Conservation (phyloP, 2,797 vertebrate species). For the Rousettus madagascariensis region DNA sequence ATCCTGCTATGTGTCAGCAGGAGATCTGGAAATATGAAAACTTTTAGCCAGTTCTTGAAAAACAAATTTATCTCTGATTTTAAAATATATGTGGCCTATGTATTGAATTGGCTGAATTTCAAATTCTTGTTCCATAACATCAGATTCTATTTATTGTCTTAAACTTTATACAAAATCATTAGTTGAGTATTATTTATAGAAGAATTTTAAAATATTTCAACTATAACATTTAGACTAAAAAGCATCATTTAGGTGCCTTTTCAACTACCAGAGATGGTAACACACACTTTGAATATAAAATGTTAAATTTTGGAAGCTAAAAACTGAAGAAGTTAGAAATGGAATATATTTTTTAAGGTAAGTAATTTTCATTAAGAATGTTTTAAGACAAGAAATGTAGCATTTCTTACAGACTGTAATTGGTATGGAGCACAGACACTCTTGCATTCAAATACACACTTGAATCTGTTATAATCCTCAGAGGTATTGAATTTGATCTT, state of each 20-base stretch:
- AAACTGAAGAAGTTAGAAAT: conserved; percentile 13
- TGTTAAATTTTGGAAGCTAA: conserved; percentile 42
- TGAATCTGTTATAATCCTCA: not conserved
- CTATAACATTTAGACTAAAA: conserved; percentile 68
- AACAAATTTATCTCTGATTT: not conserved
- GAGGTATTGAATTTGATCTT: not conserved
- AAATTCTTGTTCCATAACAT: conserved; percentile 1
- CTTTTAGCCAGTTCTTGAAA: not conserved
- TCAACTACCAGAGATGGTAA: not conserved
- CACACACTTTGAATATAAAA: conserved; percentile 29
- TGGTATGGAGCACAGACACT: not conserved
- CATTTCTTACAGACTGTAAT: not conserved
- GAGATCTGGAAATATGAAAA: not conserved
- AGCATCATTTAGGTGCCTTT: conserved; percentile 35
- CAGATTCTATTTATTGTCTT: conserved; percentile 38
- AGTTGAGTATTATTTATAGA: conserved; percentile 66
- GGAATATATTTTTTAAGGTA: not conserved
- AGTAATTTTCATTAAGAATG: not conserved
- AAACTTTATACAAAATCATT: conserved; percentile 43
- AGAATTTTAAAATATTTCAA: conserved; percentile 62
- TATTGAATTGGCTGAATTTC: not conserved
- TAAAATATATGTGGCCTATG: not conserved
- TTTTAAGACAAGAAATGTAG: not conserved
- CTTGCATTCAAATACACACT: not conserved
- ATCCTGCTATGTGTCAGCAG: not conserved